phyloP scores from a whole-genome alignment of 1,140 invertebrate species.

The Camponotus floridanus region DNA sequence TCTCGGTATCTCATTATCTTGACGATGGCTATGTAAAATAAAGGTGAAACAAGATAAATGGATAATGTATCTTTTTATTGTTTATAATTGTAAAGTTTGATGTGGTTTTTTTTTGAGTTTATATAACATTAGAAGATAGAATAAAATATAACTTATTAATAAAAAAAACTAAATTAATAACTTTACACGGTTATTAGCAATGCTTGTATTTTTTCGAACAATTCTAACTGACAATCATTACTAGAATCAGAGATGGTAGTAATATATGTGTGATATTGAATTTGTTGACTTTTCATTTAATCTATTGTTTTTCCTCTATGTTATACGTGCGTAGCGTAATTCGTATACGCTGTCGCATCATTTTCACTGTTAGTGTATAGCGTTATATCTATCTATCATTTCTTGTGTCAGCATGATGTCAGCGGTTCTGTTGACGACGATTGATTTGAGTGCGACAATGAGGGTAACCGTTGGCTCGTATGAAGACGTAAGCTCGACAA shows the following conservation, averaged over 20 bases:
- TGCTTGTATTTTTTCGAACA: background rate
- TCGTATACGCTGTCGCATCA: background rate
- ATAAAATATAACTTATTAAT: background rate
- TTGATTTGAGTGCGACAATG: constrained; percentile 57
- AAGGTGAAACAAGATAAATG: no score
- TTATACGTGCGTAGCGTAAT: background rate
- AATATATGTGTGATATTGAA: no score
- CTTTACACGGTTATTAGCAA: background rate
- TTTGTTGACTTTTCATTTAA: constrained; percentile 9
- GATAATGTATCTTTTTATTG: background rate
- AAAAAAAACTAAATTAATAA: background rate
- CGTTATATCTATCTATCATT: constrained; percentile 40
- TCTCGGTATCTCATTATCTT: no score
- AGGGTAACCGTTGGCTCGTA: constrained; percentile 36
- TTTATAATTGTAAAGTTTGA: background rate
- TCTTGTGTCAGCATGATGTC: constrained; percentile 32
- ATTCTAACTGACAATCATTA: background rate
- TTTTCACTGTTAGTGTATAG: background rate
- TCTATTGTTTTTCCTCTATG: background rate
- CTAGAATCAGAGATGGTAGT: background rate
- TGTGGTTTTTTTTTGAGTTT: background rate
- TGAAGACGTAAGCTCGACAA: constrained; percentile 58
- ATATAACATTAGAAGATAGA: background rate
- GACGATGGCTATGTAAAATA: no score
- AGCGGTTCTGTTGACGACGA: constrained; percentile 47